Base-by-base conservation (phyloP, 2,888 invertebrate species). In the Dinocampus coccinellae region DNA sequence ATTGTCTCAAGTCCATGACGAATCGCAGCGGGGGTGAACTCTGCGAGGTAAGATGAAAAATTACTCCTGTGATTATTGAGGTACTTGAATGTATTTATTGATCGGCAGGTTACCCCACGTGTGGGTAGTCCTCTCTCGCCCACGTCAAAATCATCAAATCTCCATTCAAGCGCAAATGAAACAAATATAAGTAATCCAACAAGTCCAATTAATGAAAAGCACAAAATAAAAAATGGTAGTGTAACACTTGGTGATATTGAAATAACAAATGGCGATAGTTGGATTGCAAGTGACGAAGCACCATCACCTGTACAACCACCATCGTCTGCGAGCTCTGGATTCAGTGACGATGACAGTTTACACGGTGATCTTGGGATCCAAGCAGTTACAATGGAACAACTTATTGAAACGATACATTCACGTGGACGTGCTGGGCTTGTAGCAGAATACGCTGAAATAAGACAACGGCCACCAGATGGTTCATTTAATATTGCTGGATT, bases 341-440 rank as follows among this genome's bases (percentile, higher is more conserved):
- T 95, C 89, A 95, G 95, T 83, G 96, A 96, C 90, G 96, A 96
- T 90, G 96, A 96, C 89, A 94, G 94, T 87, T 91, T 94, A 81
- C 91, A 92, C 88, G 92, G 92, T 79, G 92, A 92, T 78, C 83
- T 87, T 65, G 88, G 88, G 11, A 91, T 91, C 76, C 93, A 91
- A 81, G 91, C 93, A 26, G 90, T 94, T 87, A 89, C 91, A 20
- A 89, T 96, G 80, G 90, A 91, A 70, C 94, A 94, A 87, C 91
- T 96, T 84, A 92, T 95, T 76, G 92, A 93, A 76, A 91, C 93
- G 79, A 92, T 95, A 77, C 92, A 93, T 76, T 90, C 92, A 81
- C 91, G 93, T 76, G 94, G 95, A 63, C 92, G 95, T 61, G 91
- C 92, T 77, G 97, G 97, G 11, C 91, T 98, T 74, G 90, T 92